Conservation (phyloP, 2,888 invertebrate genomes). For the Euplexia lucipara region DNA sequence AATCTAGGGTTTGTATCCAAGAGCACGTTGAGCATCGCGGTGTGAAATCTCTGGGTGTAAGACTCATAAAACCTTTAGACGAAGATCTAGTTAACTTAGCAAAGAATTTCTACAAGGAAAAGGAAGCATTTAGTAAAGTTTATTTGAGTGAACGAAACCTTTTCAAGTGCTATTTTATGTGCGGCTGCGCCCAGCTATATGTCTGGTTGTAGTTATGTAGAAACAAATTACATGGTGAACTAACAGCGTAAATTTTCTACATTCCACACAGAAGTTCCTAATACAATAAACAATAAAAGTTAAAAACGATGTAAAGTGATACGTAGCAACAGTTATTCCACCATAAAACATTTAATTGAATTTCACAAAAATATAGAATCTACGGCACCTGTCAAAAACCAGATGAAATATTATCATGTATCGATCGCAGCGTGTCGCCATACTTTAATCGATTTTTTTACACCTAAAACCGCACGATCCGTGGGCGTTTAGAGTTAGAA, state of each 20-base stretch:
- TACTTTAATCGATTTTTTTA: slow-evolving; percentile 90
- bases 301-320: slow-evolving; percentile 83
- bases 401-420: slow-evolving; percentile 89
- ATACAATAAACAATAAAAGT: slow-evolving; percentile 76
- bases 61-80: background rate
- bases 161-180: slow-evolving; percentile 11
- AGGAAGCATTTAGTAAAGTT: slow-evolving; percentile 1
- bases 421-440: slow-evolving; percentile 90
- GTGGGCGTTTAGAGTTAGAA: slow-evolving; percentile 88
- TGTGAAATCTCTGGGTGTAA: background rate
- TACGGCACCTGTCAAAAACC: slow-evolving; percentile 81
- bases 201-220: slow-evolving; percentile 15
- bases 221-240: slow-evolving; percentile 40
- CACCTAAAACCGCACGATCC: slow-evolving; percentile 89
- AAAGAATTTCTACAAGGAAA: background rate
- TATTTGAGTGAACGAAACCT: slow-evolving; percentile 7
- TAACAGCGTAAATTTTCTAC: slow-evolving; percentile 71
- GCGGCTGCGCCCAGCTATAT: background rate
- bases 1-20: no score
- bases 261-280: slow-evolving; percentile 73
- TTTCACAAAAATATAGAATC: slow-evolving; percentile 87
- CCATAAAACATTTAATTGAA: slow-evolving; percentile 88
- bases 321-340: slow-evolving; percentile 81
- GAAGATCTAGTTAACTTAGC: background rate
- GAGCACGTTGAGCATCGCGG: no score